These are phyloP conservation scores for Myrmecobius fasciatus DNA, from an alignment of 2,113 vertebrate genomes.

Conservation along the genomic window DNA sequence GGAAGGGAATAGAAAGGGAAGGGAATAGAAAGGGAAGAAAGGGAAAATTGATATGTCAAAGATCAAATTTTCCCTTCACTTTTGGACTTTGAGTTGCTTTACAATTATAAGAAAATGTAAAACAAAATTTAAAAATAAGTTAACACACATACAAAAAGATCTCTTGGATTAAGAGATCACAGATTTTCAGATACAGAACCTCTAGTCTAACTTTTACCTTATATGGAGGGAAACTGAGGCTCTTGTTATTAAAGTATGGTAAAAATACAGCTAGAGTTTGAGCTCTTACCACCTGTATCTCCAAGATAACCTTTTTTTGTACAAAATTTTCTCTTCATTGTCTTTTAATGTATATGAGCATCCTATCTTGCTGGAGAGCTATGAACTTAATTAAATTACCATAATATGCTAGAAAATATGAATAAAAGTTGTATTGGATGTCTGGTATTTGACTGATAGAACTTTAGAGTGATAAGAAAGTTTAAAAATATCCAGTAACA, in stretches of 20 bases:
- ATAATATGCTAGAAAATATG: background rate
- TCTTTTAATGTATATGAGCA: background rate
- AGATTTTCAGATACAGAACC: background rate
- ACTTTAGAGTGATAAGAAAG: background rate
- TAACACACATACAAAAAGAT: background rate
- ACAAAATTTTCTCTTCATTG: background rate
- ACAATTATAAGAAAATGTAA: background rate
- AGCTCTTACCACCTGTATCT: background rate
- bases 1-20: background rate
- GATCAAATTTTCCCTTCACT: background rate
- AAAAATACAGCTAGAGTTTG: background rate
- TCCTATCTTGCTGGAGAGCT: background rate
- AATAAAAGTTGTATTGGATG: background rate
- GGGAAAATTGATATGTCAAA: background rate
- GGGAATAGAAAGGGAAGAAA: background rate
- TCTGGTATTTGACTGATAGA: background rate
- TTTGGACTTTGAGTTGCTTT: background rate
- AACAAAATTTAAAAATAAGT: background rate
- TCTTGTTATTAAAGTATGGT: background rate
- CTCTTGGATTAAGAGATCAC: background rate
- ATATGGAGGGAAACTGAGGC: background rate
- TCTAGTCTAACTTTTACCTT: background rate
- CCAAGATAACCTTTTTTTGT: background rate
- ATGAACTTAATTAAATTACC: background rate
- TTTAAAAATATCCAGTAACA: background rate